Conservation (phyloP, 2,113 vertebrate genomes). For the Triplophysa tibetana region DNA sequence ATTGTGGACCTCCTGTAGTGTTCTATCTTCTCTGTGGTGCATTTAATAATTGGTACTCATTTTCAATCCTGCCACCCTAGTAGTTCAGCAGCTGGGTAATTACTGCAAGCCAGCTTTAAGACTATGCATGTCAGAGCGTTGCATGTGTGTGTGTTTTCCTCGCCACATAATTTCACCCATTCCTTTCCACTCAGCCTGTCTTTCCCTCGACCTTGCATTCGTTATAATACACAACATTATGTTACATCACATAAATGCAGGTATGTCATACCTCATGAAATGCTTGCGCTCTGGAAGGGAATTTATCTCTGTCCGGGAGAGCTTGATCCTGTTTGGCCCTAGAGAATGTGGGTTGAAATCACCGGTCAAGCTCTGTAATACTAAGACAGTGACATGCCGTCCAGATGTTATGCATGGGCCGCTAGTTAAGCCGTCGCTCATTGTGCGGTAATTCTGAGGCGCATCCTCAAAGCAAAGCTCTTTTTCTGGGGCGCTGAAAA, state of each 20-base stretch:
- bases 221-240: neutral
- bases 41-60: conserved; percentile 57
- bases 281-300: conserved; percentile 21
- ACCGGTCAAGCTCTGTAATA: conserved; percentile 22
- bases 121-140: conserved; percentile 38
- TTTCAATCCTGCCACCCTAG: conserved; percentile 50
- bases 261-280: conserved; percentile 5
- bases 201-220: neutral
- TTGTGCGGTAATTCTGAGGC: conserved; percentile 9
- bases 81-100: conserved; percentile 58
- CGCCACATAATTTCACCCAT: conserved; percentile 5
- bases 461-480: neutral
- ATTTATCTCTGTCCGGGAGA: conserved; percentile 27
- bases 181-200: conserved; percentile 10
- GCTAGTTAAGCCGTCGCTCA: conserved; percentile 7
- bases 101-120: conserved; percentile 52
- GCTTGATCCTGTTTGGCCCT: conserved; percentile 12
- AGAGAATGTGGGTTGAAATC: conserved; percentile 17
- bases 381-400: conserved; percentile 7
- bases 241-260: conserved; percentile 16
- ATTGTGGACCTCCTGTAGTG: conserved; percentile 43
- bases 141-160: conserved; percentile 6
- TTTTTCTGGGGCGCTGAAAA: conserved; percentile 73
- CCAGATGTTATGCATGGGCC: conserved; percentile 13
- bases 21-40: conserved; percentile 55